phyloP scores from a whole-genome alignment of 1,140 invertebrate species.

The Aphis craccivora region DNA sequence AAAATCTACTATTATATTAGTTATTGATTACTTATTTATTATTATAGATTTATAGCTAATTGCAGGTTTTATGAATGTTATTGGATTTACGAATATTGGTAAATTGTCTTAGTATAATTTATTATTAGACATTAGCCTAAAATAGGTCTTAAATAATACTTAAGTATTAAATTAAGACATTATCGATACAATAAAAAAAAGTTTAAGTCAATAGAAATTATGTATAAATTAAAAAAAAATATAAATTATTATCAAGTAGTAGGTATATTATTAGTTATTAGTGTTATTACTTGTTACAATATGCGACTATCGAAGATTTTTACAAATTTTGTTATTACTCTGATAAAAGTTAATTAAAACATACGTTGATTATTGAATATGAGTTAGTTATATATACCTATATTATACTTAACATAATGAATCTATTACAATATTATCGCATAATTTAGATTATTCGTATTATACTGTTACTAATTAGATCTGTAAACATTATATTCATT shows the following conservation, averaged over 20 bases:
- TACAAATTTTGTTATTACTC: background rate
- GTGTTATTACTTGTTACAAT: too few species aligned
- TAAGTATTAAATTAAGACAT: background rate
- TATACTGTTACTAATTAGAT: background rate
- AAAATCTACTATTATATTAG: background rate
- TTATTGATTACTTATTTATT: background rate
- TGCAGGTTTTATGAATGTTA: background rate
- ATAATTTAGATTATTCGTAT: constrained; percentile 25
- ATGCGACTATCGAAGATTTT: background rate
- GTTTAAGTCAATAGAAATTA: background rate
- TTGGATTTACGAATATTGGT: background rate
- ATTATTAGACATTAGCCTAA: background rate
- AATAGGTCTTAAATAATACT: background rate
- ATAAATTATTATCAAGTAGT: too few species aligned
- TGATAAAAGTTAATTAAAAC: background rate
- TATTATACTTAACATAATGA: background rate
- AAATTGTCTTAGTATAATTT: background rate
- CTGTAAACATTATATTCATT: background rate
- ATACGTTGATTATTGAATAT: background rate
- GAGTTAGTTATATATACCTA: background rate
- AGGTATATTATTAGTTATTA: too few species aligned
- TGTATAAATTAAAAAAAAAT: too few species aligned
- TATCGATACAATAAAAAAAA: background rate
- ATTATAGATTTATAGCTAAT: background rate
- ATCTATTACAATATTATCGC: background rate